These are phyloP conservation scores for Oxytorus armatus DNA, from an alignment of 2,888 invertebrate genomes.

Conservation along the genomic window DNA sequence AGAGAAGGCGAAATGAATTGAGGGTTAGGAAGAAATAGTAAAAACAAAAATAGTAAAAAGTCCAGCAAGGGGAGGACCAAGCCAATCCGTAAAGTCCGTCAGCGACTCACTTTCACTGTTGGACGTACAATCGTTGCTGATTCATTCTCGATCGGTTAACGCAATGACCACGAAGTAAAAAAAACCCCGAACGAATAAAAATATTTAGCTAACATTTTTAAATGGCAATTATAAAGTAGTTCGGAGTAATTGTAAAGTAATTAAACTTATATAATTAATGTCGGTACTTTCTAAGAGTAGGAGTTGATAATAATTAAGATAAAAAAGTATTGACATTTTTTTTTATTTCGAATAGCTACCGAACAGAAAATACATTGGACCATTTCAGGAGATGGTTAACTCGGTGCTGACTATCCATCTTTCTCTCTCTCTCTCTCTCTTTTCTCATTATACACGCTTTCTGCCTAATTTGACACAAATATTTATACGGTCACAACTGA, in stretches of 20 bases:
- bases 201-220: too few relatives aligned
- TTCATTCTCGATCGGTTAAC: constrained; percentile 6
- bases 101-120: constrained; percentile 41
- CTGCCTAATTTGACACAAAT: constrained; percentile 71
- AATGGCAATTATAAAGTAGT: not conserved
- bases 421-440: constrained; percentile 10
- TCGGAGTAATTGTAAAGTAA: not conserved
- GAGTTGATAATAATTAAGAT: not conserved
- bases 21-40: not conserved
- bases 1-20: constrained; percentile 27
- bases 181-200: too few relatives aligned
- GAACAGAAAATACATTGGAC: not conserved
- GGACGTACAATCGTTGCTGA: not conserved
- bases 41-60: constrained; percentile 13
- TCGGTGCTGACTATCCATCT: not conserved
- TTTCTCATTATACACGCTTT: constrained; percentile 48
- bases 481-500: constrained; percentile 70
- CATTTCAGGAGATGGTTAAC: constrained; percentile 36
- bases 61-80: not conserved
- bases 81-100: constrained; percentile 14
- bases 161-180: too few relatives aligned
- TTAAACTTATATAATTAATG: not conserved
- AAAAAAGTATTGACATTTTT: not conserved
- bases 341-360: too few relatives aligned
- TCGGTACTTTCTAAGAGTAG: not conserved